Evolutionary conservation across 2,888 invertebrate genomes (phyloP).

Genomic region (Plebejus anna): DNA sequence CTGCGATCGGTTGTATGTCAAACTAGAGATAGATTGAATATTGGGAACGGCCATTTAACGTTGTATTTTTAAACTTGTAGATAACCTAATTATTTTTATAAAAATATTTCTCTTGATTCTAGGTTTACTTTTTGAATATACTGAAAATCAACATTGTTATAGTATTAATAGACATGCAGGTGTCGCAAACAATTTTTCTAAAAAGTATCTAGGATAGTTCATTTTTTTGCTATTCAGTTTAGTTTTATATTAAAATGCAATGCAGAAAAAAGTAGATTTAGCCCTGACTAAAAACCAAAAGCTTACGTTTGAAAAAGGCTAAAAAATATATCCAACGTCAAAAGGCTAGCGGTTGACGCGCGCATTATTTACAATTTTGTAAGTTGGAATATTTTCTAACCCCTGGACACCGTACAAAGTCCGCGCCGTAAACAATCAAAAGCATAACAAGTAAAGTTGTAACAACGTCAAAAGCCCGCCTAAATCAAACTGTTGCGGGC

Average conservation of each 20-base stretch:
- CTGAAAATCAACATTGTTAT: too few species aligned
- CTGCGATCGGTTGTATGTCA: too few species aligned
- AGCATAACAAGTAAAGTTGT: constrained; percentile 37
- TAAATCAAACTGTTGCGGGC: constrained; percentile 47
- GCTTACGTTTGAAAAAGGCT: neutral
- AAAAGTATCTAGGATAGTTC: neutral
- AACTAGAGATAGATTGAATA: too few species aligned
- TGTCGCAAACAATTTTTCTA: neutral
- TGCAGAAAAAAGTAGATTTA: neutral
- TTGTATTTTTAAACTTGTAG: too few species aligned
- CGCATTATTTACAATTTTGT: neutral
- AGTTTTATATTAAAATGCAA: neutral
- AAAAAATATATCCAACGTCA: neutral
- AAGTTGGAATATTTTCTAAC: constrained; percentile 17
- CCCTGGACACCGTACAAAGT: constrained; percentile 29
- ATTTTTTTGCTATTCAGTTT: neutral
- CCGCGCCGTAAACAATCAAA: constrained; percentile 34
- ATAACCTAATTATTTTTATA: too few species aligned
- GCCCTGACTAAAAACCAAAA: neutral
- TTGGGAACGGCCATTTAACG: too few species aligned
- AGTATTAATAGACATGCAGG: too few species aligned
- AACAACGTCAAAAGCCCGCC: constrained; percentile 42
- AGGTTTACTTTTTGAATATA: too few species aligned
- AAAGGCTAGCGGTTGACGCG: neutral
- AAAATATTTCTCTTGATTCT: too few species aligned